Conservation (phyloP, 2,888 invertebrate genomes). For the Apomyelois bistriatella region DNA sequence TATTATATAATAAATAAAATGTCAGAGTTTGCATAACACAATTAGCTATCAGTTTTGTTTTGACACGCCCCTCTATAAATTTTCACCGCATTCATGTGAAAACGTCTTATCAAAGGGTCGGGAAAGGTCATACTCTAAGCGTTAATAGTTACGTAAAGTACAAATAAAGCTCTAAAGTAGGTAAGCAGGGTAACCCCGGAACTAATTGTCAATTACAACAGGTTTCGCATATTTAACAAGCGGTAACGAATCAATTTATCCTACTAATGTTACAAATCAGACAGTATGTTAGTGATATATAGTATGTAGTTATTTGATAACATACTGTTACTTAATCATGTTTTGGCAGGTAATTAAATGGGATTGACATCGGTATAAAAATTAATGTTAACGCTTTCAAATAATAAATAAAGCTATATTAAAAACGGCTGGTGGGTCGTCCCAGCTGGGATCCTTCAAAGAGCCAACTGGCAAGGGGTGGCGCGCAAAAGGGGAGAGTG, state of each 20-base stretch:
- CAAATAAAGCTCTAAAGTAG: neutral
- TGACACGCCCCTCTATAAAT: slow-evolving; percentile 31
- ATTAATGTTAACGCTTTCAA: too few relatives aligned
- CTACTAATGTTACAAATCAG: too few relatives aligned
- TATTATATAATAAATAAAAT: slow-evolving; percentile 24
- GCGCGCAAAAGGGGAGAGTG: too few relatives aligned
- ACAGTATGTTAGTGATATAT: too few relatives aligned
- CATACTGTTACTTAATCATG: too few relatives aligned
- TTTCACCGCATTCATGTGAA: slow-evolving; percentile 29
- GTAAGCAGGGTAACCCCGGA: slow-evolving; percentile 13
- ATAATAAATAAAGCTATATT: too few relatives aligned
- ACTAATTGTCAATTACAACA: slow-evolving; percentile 14
- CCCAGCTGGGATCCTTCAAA: too few relatives aligned
- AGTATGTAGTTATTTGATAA: too few relatives aligned
- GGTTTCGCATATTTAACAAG: neutral
- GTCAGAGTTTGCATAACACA: slow-evolving; percentile 35
- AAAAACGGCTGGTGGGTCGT: too few relatives aligned
- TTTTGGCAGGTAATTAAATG: too few relatives aligned
- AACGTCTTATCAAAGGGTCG: slow-evolving; percentile 27
- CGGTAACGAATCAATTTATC: neutral
- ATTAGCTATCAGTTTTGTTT: slow-evolving; percentile 32
- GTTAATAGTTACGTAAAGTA: slow-evolving; percentile 18
- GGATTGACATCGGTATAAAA: too few relatives aligned
- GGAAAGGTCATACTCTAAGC: slow-evolving; percentile 24
- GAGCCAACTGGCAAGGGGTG: too few relatives aligned